phyloP scores from a whole-genome alignment of 2,113 vertebrate species.

The Neogobius melanostomus region DNA sequence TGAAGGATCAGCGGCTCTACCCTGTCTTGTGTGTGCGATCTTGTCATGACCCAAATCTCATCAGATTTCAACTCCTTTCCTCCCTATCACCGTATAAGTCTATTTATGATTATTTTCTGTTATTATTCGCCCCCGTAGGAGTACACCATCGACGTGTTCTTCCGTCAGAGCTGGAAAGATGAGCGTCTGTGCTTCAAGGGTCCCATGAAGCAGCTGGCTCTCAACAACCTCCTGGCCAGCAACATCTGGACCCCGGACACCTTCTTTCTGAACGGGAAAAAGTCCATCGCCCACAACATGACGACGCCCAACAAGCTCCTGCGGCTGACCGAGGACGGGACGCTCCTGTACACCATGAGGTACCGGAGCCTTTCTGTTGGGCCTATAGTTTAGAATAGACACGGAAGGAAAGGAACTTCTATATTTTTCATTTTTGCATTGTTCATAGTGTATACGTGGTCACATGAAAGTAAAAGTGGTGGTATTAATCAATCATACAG shows the following conservation, averaged over 20 bases:
- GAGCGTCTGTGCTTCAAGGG: constrained; percentile 93
- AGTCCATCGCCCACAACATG: constrained; percentile 98
- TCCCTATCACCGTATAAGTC: too few relatives aligned
- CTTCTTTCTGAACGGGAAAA: constrained; percentile 97
- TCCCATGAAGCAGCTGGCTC: constrained; percentile 90
- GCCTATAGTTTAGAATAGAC: background rate
- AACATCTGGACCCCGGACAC: constrained; percentile 99
- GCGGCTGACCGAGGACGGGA: constrained; percentile 90
- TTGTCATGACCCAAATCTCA: too few relatives aligned
- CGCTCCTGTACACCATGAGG: constrained; percentile 98
- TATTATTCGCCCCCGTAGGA: constrained; percentile 75
- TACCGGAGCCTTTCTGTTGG: constrained; percentile 50
- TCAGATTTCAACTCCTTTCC: too few relatives aligned
- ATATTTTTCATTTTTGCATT: too few relatives aligned
- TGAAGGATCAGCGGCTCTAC: too few relatives aligned
- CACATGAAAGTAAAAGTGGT: too few relatives aligned
- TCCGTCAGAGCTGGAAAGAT: constrained; percentile 98
- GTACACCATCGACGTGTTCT: constrained; percentile 97
- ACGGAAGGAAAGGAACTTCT: too few relatives aligned
- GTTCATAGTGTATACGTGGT: too few relatives aligned
- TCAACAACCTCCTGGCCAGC: constrained; percentile 94
- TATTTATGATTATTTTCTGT: too few relatives aligned
- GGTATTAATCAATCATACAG: too few relatives aligned
- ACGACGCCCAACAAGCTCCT: constrained; percentile 97
- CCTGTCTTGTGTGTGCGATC: too few relatives aligned